These are phyloP conservation scores for Elymnias hypermnestra DNA, from an alignment of 1,140 invertebrate genomes.

Conservation along the genomic window DNA sequence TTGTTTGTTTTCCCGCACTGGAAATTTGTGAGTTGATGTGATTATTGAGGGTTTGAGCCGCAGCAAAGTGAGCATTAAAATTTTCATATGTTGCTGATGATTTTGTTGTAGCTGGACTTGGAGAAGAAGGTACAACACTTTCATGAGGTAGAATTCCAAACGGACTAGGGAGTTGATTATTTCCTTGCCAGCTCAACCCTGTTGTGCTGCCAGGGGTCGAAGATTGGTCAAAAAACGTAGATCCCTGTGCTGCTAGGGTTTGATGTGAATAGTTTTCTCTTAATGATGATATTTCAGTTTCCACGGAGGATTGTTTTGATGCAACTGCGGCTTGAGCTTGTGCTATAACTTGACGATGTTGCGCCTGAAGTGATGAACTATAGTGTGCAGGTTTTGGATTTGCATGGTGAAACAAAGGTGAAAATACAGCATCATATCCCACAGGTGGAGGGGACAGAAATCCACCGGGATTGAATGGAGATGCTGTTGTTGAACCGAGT, in stretches of 20 bases:
- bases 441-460: constrained; percentile 83
- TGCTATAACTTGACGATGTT: constrained; percentile 77
- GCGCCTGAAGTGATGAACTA: constrained; percentile 77
- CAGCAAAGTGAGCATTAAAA: constrained; percentile 81
- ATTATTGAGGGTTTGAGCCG: constrained; percentile 79
- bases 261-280: constrained; percentile 79
- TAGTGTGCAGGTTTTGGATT: constrained; percentile 80
- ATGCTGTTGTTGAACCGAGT: constrained; percentile 74
- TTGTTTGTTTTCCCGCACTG: constrained; percentile 71
- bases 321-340: constrained; percentile 73
- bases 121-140: constrained; percentile 82
- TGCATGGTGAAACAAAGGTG: constrained; percentile 83
- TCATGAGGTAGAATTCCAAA: constrained; percentile 87
- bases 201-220: constrained; percentile 74
- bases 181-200: constrained; percentile 80
- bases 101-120: constrained; percentile 77
- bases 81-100: constrained; percentile 79
- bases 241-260: constrained; percentile 69
- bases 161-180: constrained; percentile 81
- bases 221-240: constrained; percentile 80
- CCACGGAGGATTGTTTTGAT: constrained; percentile 77
- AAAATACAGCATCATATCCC: constrained; percentile 83
- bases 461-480: constrained; percentile 82
- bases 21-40: constrained; percentile 79
- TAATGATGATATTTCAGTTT: constrained; percentile 76